phyloP scores from a whole-genome alignment of 2,113 vertebrate species.

The Oncorhynchus tshawytscha region DNA sequence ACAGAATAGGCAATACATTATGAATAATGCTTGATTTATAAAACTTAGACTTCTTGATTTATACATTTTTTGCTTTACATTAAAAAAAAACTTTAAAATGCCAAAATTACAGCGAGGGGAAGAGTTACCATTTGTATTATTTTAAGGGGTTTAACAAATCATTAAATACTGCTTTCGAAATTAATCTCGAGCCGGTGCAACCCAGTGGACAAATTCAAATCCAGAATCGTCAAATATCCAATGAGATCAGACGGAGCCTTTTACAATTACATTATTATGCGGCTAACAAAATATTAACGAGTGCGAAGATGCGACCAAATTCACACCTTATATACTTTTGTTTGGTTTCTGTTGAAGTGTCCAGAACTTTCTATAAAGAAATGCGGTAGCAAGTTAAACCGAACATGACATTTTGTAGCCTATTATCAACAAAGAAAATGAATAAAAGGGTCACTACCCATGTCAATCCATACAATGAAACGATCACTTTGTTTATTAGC shows the following conservation, averaged over 20 bases:
- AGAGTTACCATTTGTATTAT: not conserved
- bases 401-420: not conserved
- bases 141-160: slow-evolving; percentile 5
- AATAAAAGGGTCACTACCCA: too few species aligned
- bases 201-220: slow-evolving; percentile 40
- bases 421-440: not conserved
- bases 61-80: not conserved
- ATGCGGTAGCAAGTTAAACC: not conserved
- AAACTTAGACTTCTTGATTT: not conserved
- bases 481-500: not conserved
- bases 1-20: not conserved
- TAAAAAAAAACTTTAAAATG: not conserved
- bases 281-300: not conserved
- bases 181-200: slow-evolving; percentile 25
- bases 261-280: not conserved
- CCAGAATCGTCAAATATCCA: slow-evolving; percentile 22
- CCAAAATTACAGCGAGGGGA: not conserved
- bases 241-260: not conserved
- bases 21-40: not conserved
- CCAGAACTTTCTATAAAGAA: too few species aligned
- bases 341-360: not conserved
- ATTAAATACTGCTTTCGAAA: slow-evolving; percentile 20
- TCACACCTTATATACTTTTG: not conserved
- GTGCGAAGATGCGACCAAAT: not conserved
- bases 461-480: not conserved